Conservation (phyloP, 2,113 vertebrate genomes). For the Megaptera novaeangliae region DNA sequence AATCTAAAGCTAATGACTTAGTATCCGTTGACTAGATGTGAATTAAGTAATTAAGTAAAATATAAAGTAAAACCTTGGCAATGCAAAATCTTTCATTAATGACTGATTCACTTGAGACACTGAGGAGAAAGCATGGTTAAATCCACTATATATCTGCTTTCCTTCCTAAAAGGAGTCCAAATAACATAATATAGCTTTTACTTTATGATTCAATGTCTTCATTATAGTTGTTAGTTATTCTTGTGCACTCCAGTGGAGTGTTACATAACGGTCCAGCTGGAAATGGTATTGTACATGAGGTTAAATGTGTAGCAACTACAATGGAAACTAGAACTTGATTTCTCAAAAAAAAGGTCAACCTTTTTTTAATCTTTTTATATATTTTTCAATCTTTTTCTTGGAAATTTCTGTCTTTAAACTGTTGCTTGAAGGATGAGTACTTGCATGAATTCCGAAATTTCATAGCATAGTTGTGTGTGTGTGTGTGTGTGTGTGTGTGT, state of each 20-base stretch:
- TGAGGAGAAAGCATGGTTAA: background rate
- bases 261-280: background rate
- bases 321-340: background rate
- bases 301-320: background rate
- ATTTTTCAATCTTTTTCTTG: background rate
- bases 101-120: background rate
- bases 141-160: background rate
- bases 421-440: background rate
- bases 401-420: background rate
- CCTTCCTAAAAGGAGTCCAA: background rate
- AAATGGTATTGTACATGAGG: background rate
- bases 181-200: conserved; percentile 30
- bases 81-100: conserved; percentile 20
- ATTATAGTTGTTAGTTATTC: background rate
- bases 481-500: background rate
- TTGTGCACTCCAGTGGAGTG: background rate
- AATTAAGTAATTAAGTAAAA: conserved; percentile 57
- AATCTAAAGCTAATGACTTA: conserved; percentile 22
- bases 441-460: background rate
- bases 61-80: conserved; percentile 52
- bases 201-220: background rate
- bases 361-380: background rate
- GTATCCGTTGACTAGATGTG: background rate
- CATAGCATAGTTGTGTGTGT: background rate
- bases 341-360: background rate